These are phyloP conservation scores for Teinopalpus imperialis DNA, from an alignment of 2,888 invertebrate species.

Conservation along the genomic window DNA sequence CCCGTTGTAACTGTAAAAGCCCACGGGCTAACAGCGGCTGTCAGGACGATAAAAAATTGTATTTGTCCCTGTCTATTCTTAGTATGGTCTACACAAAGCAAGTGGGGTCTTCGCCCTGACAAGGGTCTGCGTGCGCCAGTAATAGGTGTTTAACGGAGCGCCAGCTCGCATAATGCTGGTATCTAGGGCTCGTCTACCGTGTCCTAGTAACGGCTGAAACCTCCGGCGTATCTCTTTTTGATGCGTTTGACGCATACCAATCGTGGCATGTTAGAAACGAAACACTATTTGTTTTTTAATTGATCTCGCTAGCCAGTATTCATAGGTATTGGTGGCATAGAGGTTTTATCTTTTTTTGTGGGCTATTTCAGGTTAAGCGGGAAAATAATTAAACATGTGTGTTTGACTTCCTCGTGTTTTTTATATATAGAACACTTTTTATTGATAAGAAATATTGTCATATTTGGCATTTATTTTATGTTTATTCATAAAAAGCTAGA, in stretches of 20 bases:
- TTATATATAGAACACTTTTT: no score
- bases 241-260: slow-evolving; percentile 21
- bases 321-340: background rate
- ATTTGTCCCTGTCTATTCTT: slow-evolving; percentile 32
- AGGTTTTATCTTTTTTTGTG: slow-evolving; percentile 6
- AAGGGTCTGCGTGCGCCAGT: slow-evolving; percentile 51
- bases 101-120: slow-evolving; percentile 45
- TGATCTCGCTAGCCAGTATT: slow-evolving; percentile 5
- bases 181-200: slow-evolving; percentile 31
- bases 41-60: no score
- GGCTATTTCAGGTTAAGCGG: no score
- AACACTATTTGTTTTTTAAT: slow-evolving; percentile 9
- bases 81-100: slow-evolving; percentile 26
- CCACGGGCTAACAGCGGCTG: no score
- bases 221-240: slow-evolving; percentile 9
- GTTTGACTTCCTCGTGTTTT: no score
- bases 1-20: no score
- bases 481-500: no score
- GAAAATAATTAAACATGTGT: no score
- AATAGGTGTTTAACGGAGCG: slow-evolving; percentile 57
- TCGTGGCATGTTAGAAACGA: background rate
- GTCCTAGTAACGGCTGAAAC: slow-evolving; percentile 33
- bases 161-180: slow-evolving; percentile 50
- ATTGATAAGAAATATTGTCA: no score
- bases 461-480: no score